Evolutionary conservation across 2,888 invertebrate species (phyloP), one percentile per base, ranked within the genome.

Genomic region (Coelopa pilipes): DNA sequence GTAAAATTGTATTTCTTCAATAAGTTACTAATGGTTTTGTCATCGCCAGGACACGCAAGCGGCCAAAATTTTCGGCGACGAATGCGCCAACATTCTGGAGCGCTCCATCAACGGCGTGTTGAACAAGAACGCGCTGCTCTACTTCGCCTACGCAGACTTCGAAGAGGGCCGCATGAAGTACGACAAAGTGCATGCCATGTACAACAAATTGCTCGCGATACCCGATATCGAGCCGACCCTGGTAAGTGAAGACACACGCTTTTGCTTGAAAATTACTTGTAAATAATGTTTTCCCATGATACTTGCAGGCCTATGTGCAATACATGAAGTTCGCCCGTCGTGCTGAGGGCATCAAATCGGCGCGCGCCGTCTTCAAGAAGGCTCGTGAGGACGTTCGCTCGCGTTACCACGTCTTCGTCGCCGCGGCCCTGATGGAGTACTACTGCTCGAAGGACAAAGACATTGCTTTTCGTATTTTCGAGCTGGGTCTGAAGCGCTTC

Each of bases 111-210:
- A 91, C 72, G 94, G 96, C 0, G 91, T 98, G 0, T 90, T 99
- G 73, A 95, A 95, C 76, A 94, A 94, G 77, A 98, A 97, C 84
- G 95, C 97, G 87, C 88, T 99, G 67, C 87, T 99, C 21, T 98
- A 99, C 87, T 99, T 99, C 89, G 98, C 99, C 0, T 98, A 98
- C 85, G 98, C 99, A 0, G 99, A 99, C 88, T 99, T 98, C 83
- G 99, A 99, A 87, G 99, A 99, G 89, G 95, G 97, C 62, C 90
- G 98, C 53, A 92, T 98, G 86, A 97, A 98, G 85, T 97, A 97
- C 85, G 97, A 98, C 78, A 98, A 97, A 90, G 98, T 91, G 0
- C 98, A 98, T 87, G 93, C 94, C 84, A 98, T 99, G 81, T 99
- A 99, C 89, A 94, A 96, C 76, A 93, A 95, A 75, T 94, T 96